These are phyloP conservation scores for Ranitomeya variabilis DNA, from an alignment of 2,113 vertebrate species.

Conservation along the genomic window DNA sequence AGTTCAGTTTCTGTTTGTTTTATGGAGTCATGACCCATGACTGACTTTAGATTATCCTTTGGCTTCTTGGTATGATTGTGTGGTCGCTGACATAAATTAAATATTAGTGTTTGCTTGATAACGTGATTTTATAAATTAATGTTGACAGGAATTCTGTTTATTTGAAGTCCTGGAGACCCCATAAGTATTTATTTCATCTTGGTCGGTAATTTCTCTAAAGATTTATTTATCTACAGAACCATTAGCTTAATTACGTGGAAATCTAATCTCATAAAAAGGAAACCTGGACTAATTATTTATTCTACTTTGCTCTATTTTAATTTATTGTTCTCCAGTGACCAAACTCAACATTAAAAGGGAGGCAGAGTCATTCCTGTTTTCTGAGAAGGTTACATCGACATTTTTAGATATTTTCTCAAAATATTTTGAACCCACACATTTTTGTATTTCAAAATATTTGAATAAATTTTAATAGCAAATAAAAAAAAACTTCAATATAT, in stretches of 20 bases:
- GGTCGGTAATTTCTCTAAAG: constrained; percentile 13
- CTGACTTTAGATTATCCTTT: not conserved
- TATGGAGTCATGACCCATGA: not conserved
- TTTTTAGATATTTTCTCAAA: not conserved
- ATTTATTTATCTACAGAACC: constrained; percentile 33
- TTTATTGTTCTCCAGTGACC: not conserved
- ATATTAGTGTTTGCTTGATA: not conserved
- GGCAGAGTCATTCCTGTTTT: not conserved
- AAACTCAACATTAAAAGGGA: not conserved
- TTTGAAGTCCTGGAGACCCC: constrained; percentile 15
- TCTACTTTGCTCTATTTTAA: not conserved
- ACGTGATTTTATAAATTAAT: constrained; percentile 20
- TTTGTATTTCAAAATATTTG: not conserved
- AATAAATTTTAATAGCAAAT: not conserved
- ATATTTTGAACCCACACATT: not conserved
- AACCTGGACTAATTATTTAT: constrained; percentile 17
- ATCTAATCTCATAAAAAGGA: constrained; percentile 3
- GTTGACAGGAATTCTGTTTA: constrained; percentile 32
- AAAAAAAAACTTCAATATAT: not conserved
- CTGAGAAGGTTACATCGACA: not conserved
- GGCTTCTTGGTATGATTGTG: not conserved
- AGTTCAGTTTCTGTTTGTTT: not conserved
- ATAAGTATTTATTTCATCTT: constrained; percentile 26
- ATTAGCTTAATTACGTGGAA: constrained; percentile 27
- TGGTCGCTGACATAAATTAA: not conserved